Conservation (phyloP, 2,113 vertebrate species). For the Tursiops truncatus region DNA sequence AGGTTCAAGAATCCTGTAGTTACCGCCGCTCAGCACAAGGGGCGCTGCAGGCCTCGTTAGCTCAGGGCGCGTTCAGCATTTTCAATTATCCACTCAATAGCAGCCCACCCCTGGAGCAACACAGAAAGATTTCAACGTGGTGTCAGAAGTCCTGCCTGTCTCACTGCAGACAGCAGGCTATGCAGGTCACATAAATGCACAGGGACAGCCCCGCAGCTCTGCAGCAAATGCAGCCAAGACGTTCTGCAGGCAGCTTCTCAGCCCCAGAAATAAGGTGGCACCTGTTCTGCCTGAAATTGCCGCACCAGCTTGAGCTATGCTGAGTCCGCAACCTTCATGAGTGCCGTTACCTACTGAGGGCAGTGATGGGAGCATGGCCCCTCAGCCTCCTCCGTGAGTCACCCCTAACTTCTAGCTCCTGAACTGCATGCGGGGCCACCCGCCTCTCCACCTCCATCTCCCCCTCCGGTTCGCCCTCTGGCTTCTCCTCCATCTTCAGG, state of each 20-base stretch:
- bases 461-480: background rate
- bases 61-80: conserved; percentile 91
- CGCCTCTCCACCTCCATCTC: background rate
- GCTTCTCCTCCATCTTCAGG: background rate
- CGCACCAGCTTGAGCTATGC: rapidly evolving
- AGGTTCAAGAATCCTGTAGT: conserved; percentile 75
- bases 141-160: conserved; percentile 26
- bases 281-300: background rate
- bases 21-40: conserved; percentile 87
- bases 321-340: background rate
- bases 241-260: background rate
- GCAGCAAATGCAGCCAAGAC: no score
- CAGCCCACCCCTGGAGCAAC: conserved; percentile 96
- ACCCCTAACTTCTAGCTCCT: background rate
- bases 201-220: background rate
- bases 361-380: background rate
- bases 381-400: background rate
- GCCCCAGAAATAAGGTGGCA: background rate
- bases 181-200: background rate
- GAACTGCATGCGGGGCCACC: background rate
- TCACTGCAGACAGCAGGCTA: conserved; percentile 30
- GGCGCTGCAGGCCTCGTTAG: conserved; percentile 86
- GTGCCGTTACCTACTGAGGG: background rate
- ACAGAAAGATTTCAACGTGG: conserved; percentile 81
- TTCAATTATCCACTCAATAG: conserved; percentile 99